Conservation (phyloP, 2,113 vertebrate genomes). For the Strix uralensis region DNA sequence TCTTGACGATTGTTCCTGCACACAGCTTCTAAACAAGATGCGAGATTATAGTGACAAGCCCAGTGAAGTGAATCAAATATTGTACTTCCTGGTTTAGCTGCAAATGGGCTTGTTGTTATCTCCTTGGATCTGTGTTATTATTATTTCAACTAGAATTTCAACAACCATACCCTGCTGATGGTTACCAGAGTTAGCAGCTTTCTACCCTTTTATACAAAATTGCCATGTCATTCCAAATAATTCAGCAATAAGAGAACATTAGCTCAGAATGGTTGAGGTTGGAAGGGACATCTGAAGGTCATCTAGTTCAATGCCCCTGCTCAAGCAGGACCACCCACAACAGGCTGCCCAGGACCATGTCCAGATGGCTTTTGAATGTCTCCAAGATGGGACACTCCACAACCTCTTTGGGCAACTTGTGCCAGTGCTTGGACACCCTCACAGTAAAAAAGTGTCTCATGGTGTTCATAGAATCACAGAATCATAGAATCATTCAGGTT, state of each 20-base stretch:
- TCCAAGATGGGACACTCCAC: not conserved
- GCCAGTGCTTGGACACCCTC: not conserved
- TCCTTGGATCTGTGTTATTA: not conserved
- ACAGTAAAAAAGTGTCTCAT: not conserved
- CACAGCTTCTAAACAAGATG: not conserved
- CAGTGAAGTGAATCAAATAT: not conserved
- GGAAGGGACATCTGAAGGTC: not conserved
- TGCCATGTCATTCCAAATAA: slow-evolving; percentile 1
- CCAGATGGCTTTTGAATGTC: not conserved
- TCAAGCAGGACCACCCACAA: not conserved
- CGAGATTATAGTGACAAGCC: not conserved
- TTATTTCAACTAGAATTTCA: not conserved
- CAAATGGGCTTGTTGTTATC: not conserved
- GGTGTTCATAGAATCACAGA: too few species aligned
- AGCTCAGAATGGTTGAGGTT: not conserved
- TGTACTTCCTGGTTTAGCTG: not conserved
- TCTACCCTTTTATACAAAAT: not conserved
- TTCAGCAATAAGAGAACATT: not conserved
- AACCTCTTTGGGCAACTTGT: not conserved
- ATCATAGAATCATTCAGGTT: too few species aligned
- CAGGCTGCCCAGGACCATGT: not conserved
- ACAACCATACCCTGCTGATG: not conserved
- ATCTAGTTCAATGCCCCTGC: not conserved
- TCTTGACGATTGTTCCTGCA: not conserved
- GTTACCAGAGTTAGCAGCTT: not conserved